Evolutionary conservation across 2,113 vertebrate species (phyloP).

Genomic region (Lagenorhynchus albirostris): DNA sequence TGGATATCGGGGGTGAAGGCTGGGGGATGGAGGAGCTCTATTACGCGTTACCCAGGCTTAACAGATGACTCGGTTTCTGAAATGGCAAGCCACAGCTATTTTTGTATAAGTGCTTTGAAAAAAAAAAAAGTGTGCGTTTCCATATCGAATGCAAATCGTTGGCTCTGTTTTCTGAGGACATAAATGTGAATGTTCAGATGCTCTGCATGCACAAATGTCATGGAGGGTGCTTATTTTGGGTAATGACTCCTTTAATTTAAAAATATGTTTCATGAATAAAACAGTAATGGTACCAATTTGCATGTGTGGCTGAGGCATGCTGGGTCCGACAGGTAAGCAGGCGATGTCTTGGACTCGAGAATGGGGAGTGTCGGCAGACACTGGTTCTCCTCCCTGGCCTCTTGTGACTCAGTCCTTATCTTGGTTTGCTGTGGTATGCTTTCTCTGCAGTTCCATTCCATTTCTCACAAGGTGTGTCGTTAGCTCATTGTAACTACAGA

Average conservation of each 20-base stretch:
- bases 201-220: slow-evolving; percentile 85
- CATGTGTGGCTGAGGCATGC: slow-evolving; percentile 90
- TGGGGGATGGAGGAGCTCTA: neutral
- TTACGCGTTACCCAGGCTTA: neutral
- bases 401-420: slow-evolving; percentile 31
- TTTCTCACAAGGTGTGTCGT: slow-evolving; percentile 79
- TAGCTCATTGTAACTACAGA: slow-evolving; percentile 61
- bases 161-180: slow-evolving; percentile 80
- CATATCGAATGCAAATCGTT: slow-evolving; percentile 79
- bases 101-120: slow-evolving; percentile 53
- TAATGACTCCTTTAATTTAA: slow-evolving; percentile 78
- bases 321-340: slow-evolving; percentile 88
- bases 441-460: slow-evolving; percentile 80
- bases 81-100: slow-evolving; percentile 52
- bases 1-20: neutral
- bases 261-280: slow-evolving; percentile 79
- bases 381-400: slow-evolving; percentile 62
- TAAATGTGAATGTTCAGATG: slow-evolving; percentile 82
- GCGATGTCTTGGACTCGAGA: slow-evolving; percentile 71
- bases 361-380: slow-evolving; percentile 45
- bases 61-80: slow-evolving; percentile 38
- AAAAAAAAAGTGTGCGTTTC: slow-evolving; percentile 61
- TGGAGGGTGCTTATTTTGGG: slow-evolving; percentile 81
- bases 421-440: slow-evolving; percentile 66
- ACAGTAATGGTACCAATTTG: slow-evolving; percentile 82